Conservation (phyloP, 2,113 vertebrate species). For the Propithecus coquereli region DNA sequence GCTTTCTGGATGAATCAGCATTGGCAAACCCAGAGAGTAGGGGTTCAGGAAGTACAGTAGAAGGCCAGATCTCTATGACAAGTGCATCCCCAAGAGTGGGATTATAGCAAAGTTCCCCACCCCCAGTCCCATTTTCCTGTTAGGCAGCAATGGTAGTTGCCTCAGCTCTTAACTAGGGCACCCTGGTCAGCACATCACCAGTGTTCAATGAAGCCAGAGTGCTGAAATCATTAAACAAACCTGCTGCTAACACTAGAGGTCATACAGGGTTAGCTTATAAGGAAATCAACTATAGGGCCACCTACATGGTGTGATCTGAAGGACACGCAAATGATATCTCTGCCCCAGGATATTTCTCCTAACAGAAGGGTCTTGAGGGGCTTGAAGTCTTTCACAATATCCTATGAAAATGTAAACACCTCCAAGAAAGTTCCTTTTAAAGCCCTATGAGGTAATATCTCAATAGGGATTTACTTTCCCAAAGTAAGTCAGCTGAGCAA, state of each 20-base stretch:
- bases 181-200: neutral
- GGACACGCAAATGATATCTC: neutral
- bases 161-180: neutral
- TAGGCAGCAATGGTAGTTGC: neutral
- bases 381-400: neutral
- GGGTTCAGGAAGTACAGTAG: neutral
- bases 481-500: neutral
- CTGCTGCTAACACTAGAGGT: neutral
- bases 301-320: neutral
- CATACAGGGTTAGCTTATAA: neutral
- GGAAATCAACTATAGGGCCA: neutral
- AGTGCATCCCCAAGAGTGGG: neutral
- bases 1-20: neutral
- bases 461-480: neutral
- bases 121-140: neutral
- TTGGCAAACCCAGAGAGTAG: neutral
- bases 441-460: neutral
- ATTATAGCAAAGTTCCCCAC: neutral
- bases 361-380: neutral
- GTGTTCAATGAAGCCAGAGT: neutral
- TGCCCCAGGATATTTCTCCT: neutral
- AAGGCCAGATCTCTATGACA: neutral
- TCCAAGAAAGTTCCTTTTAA: neutral
- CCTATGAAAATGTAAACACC: neutral
- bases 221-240: slow-evolving; percentile 2